Evolutionary conservation across 2,113 vertebrate genomes (phyloP).

Genomic region (Meles meles): DNA sequence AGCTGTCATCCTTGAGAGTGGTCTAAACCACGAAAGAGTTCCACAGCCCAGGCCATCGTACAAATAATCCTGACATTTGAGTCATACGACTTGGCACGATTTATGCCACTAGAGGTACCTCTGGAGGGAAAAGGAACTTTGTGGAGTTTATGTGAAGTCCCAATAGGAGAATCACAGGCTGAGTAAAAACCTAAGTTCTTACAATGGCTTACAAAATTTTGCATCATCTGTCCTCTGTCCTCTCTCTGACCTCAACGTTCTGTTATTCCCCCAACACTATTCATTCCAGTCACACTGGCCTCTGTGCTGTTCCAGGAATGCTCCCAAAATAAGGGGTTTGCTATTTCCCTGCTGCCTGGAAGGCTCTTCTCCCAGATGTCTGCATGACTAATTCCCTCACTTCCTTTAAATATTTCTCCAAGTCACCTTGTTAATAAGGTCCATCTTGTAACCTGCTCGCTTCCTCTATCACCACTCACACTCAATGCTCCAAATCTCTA

Average conservation of each 20-base stretch:
- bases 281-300: not conserved
- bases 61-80: not conserved
- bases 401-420: constrained; percentile 27
- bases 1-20: not conserved
- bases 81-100: not conserved
- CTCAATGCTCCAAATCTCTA: not conserved
- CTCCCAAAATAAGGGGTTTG: not conserved
- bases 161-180: not conserved
- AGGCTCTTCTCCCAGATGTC: not conserved
- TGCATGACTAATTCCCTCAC: not conserved
- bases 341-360: not conserved
- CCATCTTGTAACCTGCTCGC: not conserved
- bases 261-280: not conserved
- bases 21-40: not conserved
- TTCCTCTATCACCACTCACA: not conserved
- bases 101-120: not conserved
- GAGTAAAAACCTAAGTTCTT: not conserved
- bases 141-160: not conserved
- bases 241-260: not conserved
- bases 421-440: not conserved
- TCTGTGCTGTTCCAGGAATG: not conserved
- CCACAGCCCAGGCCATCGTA: not conserved
- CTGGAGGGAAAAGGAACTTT: not conserved
- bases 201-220: not conserved
- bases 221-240: not conserved